A percentile compares a stretch with the other conserved stretches of the same genome.
phyloP scores from a whole-genome alignment of 2,113 vertebrate genomes.

The Pachyramphus minor region DNA sequence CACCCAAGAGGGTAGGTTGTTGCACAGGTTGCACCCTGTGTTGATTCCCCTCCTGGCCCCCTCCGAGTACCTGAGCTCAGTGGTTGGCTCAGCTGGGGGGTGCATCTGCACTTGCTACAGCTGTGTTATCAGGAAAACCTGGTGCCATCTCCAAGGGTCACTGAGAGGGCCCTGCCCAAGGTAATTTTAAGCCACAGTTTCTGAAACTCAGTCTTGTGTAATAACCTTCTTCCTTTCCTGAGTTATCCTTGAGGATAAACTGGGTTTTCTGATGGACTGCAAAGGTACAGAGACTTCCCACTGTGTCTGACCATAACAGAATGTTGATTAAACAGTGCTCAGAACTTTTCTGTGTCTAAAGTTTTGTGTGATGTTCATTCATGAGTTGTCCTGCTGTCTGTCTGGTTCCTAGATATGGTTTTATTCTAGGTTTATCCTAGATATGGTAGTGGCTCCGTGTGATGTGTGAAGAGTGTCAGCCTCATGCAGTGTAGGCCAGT shows the following conservation, averaged over 20 bases:
- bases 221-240: not conserved
- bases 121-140: not conserved
- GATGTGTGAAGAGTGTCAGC: constrained; percentile 6
- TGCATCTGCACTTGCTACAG: not conserved
- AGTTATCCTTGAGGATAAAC: not conserved
- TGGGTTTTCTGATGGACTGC: not conserved
- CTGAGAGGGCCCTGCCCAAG: not conserved
- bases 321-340: not conserved
- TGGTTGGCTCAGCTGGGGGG: not conserved
- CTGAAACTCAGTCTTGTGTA: not conserved
- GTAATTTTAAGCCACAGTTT: not conserved
- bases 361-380: not conserved
- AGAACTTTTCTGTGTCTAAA: not conserved
- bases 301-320: not conserved
- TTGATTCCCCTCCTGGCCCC: not conserved
- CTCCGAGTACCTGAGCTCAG: rapidly evolving
- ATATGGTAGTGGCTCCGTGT: not conserved
- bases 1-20: not conserved
- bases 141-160: not conserved
- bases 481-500: not conserved
- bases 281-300: not conserved
- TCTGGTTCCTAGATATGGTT: not conserved
- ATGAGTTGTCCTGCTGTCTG: not conserved
- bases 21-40: no score
- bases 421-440: constrained; percentile 26